phyloP scores from a whole-genome alignment of 2,888 invertebrate genomes.

The Acanthococcus lagerstroemiae region DNA sequence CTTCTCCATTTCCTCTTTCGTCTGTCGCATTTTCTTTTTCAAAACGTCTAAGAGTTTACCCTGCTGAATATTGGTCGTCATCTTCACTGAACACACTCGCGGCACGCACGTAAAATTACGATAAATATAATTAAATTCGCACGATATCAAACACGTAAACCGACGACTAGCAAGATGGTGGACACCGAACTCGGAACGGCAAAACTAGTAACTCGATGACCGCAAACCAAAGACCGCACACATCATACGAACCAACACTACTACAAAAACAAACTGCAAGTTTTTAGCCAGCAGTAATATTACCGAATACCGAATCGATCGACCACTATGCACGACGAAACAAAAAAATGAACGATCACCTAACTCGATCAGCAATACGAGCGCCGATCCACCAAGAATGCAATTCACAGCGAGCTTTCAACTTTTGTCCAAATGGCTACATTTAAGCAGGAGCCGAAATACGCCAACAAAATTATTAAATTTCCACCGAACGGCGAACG shows the following conservation, averaged over 20 bases:
- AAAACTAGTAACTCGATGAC: slow-evolving; percentile 24
- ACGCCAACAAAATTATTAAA: too few relatives aligned
- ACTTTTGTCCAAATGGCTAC: too few relatives aligned
- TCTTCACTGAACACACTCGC: slow-evolving; percentile 43
- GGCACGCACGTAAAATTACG: slow-evolving; percentile 6
- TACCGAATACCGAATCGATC: too few relatives aligned
- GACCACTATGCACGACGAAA: too few relatives aligned
- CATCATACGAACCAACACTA: slow-evolving; percentile 24
- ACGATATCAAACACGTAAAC: slow-evolving; percentile 15
- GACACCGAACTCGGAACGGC: slow-evolving; percentile 22
- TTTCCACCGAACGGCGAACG: too few relatives aligned
- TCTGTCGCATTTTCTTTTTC: slow-evolving; percentile 99
- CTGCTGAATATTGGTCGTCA: slow-evolving; percentile 84
- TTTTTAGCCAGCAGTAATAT: too few relatives aligned
- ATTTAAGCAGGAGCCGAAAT: too few relatives aligned
- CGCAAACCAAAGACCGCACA: slow-evolving; percentile 26
- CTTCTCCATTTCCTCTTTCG: slow-evolving; percentile 97
- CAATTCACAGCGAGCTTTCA: too few relatives aligned
- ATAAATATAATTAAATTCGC: not conserved
- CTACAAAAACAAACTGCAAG: slow-evolving; percentile 18
- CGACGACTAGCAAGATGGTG: slow-evolving; percentile 21
- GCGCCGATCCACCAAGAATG: too few relatives aligned
- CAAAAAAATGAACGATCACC: too few relatives aligned
- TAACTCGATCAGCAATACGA: too few relatives aligned
- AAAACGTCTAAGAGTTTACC: slow-evolving; percentile 91